phyloP scores from a whole-genome alignment of 1,140 invertebrate genomes.

The Macrosteles quadrilineatus region DNA sequence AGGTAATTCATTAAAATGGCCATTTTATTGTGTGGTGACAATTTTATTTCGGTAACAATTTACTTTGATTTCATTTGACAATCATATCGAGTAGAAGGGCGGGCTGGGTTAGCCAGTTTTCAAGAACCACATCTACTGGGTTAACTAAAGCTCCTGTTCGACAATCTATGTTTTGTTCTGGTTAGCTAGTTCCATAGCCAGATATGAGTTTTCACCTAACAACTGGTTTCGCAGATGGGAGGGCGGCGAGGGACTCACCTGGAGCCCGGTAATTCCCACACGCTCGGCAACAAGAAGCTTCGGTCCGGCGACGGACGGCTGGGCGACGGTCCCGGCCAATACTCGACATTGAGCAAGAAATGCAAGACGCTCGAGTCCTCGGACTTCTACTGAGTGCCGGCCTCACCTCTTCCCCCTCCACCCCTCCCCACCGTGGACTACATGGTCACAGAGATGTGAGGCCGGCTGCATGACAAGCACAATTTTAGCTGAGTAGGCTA shows the following conservation, averaged over 20 bases:
- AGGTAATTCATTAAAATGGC: too few species aligned
- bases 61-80: too few species aligned
- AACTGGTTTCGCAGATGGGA: constrained; percentile 6
- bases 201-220: too few species aligned
- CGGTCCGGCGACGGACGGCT: constrained; percentile 31
- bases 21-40: too few species aligned
- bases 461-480: constrained; percentile 19
- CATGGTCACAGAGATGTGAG: constrained; percentile 33
- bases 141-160: too few species aligned
- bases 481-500: too few species aligned
- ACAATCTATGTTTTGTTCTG: too few species aligned
- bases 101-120: too few species aligned
- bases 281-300: constrained; percentile 40
- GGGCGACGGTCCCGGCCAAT: constrained; percentile 52
- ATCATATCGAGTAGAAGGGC: too few species aligned
- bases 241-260: constrained; percentile 14
- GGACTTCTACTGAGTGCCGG: constrained; percentile 87
- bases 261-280: constrained; percentile 42
- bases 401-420: constrained; percentile 9
- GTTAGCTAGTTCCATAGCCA: too few species aligned
- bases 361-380: constrained; percentile 93
- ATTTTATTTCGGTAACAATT: too few species aligned
- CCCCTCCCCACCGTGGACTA: background rate
- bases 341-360: constrained; percentile 81
- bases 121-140: too few species aligned